Evolutionary conservation across 2,797 vertebrate genomes (phyloP).

Genomic region (Oreortyx pictus): DNA sequence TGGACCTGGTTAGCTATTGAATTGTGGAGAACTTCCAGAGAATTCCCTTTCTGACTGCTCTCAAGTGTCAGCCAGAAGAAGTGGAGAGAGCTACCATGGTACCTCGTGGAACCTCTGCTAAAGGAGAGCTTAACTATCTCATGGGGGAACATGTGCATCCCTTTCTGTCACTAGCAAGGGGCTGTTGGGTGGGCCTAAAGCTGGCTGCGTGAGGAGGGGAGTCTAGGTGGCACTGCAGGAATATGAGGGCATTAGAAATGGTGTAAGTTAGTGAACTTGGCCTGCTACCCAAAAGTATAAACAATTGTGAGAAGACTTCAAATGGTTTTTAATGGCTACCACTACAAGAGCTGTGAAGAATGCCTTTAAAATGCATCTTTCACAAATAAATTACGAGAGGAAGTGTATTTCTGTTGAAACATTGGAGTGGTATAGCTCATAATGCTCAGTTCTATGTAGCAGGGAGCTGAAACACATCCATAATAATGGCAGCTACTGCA

Average conservation of each 20-base stretch:
- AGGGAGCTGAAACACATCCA: background rate
- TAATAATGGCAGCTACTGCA: background rate
- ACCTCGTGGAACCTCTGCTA: background rate
- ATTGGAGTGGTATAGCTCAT: background rate
- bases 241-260: rapidly evolving
- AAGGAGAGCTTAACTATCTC: background rate
- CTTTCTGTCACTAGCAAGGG: background rate
- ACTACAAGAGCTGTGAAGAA: background rate
- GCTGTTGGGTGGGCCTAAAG: no score
- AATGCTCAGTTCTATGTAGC: background rate
- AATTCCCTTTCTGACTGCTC: background rate
- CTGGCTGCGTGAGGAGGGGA: rapidly evolving
- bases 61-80: background rate
- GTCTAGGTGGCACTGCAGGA: background rate
- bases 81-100: background rate
- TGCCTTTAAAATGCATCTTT: background rate
- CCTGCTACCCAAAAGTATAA: background rate
- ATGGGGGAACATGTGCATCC: rapidly evolving
- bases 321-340: background rate
- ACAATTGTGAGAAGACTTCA: background rate
- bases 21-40: background rate
- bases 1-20: background rate
- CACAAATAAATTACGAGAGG: background rate
- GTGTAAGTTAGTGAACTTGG: background rate
- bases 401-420: background rate